Base-by-base conservation (phyloP, 2,113 vertebrate genomes). In the Seriola rivoliana region DNA sequence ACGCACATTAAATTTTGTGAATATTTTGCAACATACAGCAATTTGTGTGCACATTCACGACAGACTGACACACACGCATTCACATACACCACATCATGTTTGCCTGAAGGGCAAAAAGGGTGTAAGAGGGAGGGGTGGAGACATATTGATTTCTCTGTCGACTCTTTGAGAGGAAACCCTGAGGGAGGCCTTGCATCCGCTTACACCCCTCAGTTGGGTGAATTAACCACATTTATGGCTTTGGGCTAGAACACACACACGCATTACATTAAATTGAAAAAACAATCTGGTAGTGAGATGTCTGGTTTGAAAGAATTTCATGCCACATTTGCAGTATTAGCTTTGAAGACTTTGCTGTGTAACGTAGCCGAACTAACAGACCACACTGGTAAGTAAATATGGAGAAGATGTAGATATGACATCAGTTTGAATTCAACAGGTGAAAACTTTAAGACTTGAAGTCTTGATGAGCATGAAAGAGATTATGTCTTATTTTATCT, bases 101-200 rank as follows among this genome's bases (percentile, higher is more conserved):
- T 82, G 78, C 70, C 81, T 75, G 62, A 80, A 72, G 85, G 83
- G 74, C 65, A 81, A 62, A 62, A 76, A 54, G 60, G 19, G 57
- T 71, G 68, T 65, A 63, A 75, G 63, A 84, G 72, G 38, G 54
- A 48, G 54, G n/a, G 64, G 79, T 85, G 73, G 79, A 80, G 67
- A 63, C 34, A 60, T 90, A 92, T 92, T 84, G 89, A 93, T 93
- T 91, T 82, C 63, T 91, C 70, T 77, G 86, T 88, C 44, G 42
- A 80, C 77, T 90, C 76, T 79, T 75, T 78, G 54, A 91, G 79
- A 86, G 83, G 83, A 89, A 89, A 77, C 77, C 91, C 89, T 54
- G 71, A 72, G 89, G 91, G 83, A 86, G 77, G 60, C 55, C 55
- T 81, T 62, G 82, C 80, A 88, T 90, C 88, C 40, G 58, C 78